Conservation (phyloP, 2,888 invertebrate genomes). For the Diadegma fenestrale region DNA sequence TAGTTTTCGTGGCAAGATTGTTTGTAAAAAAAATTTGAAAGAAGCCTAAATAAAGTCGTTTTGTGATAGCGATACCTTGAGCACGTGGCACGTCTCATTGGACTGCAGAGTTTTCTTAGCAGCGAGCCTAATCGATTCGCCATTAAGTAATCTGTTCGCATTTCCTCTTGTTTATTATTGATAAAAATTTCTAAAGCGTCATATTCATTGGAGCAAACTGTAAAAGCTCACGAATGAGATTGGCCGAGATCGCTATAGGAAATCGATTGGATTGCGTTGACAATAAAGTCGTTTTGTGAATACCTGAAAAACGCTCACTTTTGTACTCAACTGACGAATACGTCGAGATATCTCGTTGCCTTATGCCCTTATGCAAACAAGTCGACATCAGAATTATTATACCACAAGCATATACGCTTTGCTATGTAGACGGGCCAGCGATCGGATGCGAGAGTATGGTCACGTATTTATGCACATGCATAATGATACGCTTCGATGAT, state of each 20-base stretch:
- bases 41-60: too few species aligned
- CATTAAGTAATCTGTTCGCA: background rate
- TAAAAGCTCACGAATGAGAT: background rate
- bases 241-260: background rate
- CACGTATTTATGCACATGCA: slow-evolving; percentile 66
- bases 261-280: background rate
- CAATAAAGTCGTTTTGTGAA: too few species aligned
- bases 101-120: background rate
- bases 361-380: background rate
- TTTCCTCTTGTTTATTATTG: background rate
- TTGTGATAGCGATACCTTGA: too few species aligned
- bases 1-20: too few species aligned
- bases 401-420: background rate
- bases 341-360: background rate
- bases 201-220: background rate
- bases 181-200: background rate
- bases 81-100: too few species aligned
- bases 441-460: slow-evolving; percentile 45
- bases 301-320: background rate
- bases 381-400: background rate
- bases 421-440: background rate
- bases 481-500: slow-evolving; percentile 65
- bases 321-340: background rate
- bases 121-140: background rate
- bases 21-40: too few species aligned